Base-by-base conservation (phyloP, 2,888 invertebrate genomes). In the Flexamia atlantica region DNA sequence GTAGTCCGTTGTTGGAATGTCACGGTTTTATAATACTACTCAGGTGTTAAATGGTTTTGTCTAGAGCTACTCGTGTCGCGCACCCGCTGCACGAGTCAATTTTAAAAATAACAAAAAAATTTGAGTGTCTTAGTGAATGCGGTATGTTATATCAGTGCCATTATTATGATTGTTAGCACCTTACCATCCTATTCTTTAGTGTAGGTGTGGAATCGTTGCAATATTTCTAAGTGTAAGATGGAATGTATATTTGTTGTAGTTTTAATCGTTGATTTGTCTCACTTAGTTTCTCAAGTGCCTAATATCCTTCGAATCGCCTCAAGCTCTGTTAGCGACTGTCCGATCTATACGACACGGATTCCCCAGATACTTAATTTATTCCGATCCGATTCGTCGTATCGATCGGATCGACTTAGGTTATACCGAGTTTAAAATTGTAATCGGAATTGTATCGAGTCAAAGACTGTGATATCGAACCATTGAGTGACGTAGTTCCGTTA, bases 271-370 rank as follows among this genome's bases (percentile, higher is more conserved):
- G 76, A 76, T 76, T 76, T 76, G 42, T 76, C 46, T 76, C 42
- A 81, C 70, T 25, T 82, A 14, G 50, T 82, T 82, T 82, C 81
- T 82, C 81, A 82, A 82, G 81, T 82, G 81, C 81, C 81, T 82
- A 68, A 68, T 68, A n/a, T 70, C 74, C 74, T 46, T 46, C 50
- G 28, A 40, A 50, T 50, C 14, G 76, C 76, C 76, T 76, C 76
- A 76, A 76, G 28, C 76, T 76, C 76, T 72, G 72, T 76, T 76
- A 76, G 12, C 17, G 50, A 46, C 28, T 76, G 76, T 46, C 40
- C 30, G 50, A 72, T 72, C 23, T 72, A 14, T 40, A 72, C 40
- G 28, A 64, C 30, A 64, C 28, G 1, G 10, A 3, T 20, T 50
- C 76, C 17, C 50, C 9, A 76, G 76, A 46, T 76, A 76, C 76